Evolutionary conservation across 2,797 vertebrate genomes (phyloP), one percentile per base, ranked within the genome.

Genomic region (Sebastes nivosus): DNA sequence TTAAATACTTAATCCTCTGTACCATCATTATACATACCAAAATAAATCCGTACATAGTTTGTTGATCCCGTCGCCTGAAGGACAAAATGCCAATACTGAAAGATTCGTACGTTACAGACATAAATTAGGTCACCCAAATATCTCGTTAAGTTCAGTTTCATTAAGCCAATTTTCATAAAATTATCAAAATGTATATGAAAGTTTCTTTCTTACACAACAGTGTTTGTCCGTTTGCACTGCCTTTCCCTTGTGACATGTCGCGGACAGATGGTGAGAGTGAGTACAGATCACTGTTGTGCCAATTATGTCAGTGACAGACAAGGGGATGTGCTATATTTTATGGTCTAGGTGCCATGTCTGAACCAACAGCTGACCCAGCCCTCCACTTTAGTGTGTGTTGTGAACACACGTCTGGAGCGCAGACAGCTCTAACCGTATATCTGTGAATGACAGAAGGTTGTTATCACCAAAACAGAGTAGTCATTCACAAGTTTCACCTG

Each of bases 21-120:
- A 84, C 83, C 83, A 81, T 93, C 92, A 85, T 93, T 95, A 92
- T 75, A 93, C 88, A 88, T 87, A 84, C 87, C 88, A 88, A 92
- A 94, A 93, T 92, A 93, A 92, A 89, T 85, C 87, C 2, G 3
- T 18, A 52, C 86, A 83, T 90, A 86, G 75, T 78, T 80, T 75
- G 75, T 83, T 89, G 86, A 92, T 85, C 88, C 72, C 75, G 36
- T 75, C 76, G 60, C 67, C 42, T 27, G 58, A 90, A 90, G 89
- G 90, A 90, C 92, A 92, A 85, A 52, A 93, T 91, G 69, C 81
- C 70, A 83, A 77, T 63, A 70, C 65, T 78, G 58, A 61, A 30
- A 79, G 65, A 75, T 36, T 38, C 24, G 13, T 75, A 72, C 24
- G 16, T 63, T 54, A 73, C 7, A 29, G 24, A 81, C 76, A 58